Evolutionary conservation across 2,113 vertebrate genomes (phyloP).

Genomic region (Trogon melanurus): DNA sequence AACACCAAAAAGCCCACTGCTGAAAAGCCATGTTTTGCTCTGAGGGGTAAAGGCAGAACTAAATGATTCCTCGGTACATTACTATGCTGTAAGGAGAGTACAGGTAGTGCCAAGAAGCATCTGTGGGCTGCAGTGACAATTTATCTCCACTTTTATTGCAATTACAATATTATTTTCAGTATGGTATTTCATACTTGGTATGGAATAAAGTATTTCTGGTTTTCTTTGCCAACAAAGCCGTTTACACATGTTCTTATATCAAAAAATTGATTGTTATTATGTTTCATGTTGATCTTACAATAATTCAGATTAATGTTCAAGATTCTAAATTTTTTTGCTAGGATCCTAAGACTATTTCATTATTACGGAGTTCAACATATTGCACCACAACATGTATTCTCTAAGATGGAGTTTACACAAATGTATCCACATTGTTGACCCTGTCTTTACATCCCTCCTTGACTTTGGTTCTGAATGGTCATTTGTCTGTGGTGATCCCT

Average conservation of each 20-base stretch:
- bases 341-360: background rate
- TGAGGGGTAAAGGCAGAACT: background rate
- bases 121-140: background rate
- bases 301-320: background rate
- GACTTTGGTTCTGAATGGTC: background rate
- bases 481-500: background rate
- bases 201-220: background rate
- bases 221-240: background rate
- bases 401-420: background rate
- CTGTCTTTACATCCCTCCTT: background rate
- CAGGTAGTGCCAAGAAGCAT: background rate
- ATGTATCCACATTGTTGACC: background rate
- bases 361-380: background rate
- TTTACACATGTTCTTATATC: background rate
- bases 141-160: background rate
- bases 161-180: background rate
- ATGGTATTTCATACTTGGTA: background rate
- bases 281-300: background rate
- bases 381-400: background rate
- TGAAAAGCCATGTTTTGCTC: background rate
- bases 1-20: background rate
- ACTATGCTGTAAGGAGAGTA: background rate
- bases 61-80: background rate
- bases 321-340: background rate
- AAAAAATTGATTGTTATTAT: background rate